Base-by-base conservation (phyloP, 2,113 vertebrate genomes). In the Morone saxatilis region DNA sequence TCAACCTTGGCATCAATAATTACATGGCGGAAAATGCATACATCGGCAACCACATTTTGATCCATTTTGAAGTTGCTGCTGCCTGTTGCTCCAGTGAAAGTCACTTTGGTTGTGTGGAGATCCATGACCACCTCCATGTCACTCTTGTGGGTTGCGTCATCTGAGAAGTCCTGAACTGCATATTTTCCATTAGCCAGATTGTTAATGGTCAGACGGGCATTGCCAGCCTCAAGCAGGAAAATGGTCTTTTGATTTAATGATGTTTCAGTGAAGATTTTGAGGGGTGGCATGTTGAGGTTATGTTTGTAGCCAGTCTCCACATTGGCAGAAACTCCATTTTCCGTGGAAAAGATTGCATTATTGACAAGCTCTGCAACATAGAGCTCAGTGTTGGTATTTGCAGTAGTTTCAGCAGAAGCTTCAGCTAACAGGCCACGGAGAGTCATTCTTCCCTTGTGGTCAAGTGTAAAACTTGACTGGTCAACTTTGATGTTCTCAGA, bases 121-220 rank as follows among this genome's bases (percentile, higher is more conserved):
- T 96, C 93, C 47, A 96, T 14, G 22, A 90, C 92, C 79, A 97
- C 88, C 57, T 83, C 93, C 25, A 96, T 79, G 38, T 94, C 91
- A 75, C 96, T 97, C 72, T 96, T 96, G 86, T 97, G 96, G 62
- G 69, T 93, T 53, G 92, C 95, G 88, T 97, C 96, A 94, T 97
- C 96, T 0, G 95, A 95, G 81, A 94, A 93, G 16, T 90, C 87
- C 50, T 86, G 90, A 76, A 93, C 76, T 84, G 90, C 76, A 93
- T 93, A 96, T 89, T 96, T 97, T 94, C 94, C 96, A 25, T 94
- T 94, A 31, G 90, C 97, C 83, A 72, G 78, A 45, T 96, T 96
- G 62, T 90, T 86, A 57, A 97, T 89, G n/a, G 88, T 95, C 77
- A 96, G 73, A 6, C 66, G 59, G 38, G 95, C 40, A 7, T 86